Base-by-base conservation (phyloP, 1,140 invertebrate species). In the Araneus ventricosus region DNA sequence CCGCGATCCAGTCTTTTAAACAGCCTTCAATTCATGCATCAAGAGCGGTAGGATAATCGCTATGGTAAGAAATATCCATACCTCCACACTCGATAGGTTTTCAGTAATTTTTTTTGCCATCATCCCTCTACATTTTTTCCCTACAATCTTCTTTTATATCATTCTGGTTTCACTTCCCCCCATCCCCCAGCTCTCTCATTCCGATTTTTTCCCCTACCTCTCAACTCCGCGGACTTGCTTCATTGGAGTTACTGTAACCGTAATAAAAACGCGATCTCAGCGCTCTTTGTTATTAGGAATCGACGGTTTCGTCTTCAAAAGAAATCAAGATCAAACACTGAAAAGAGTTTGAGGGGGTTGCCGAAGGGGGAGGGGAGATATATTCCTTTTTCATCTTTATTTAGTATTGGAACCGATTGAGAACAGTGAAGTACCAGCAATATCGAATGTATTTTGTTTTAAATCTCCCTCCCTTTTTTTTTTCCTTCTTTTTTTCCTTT, bases 191-290 rank as follows among this genome's bases (percentile, higher is more conserved):
- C 45, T 17, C 45, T 52, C 14, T 52, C 41, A 52, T 34, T n/a
- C 41, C 27, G 41, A 27, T 52, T 84, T 52, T 84, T 45, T 67
- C 4, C 20, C 20, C 70, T 37, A 5, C 20, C 88, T 75, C 27
- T 90, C 41, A 41, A 39, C 59, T 90, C 88, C 79, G 34, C 88
- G 45, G 70, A 79, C 88, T 90, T 90, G 67, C 45, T 79, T 88
- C 61, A 90, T 63, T 75, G 59, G 17, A 87, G 24, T 34, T 4
- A 75, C 30, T 20, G 70, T 75, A 75, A 67, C 24, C 57, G 67
- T 80, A 90, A 90, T 90, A 79, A 90, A 90, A 90, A 80, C 70
- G 70, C 67, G 70, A 90, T 90, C 39, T 90, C 88, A 90, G 88
- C 86, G 67, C 52, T 63, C 41, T 87, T 88, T 57, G 30, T 41